Percentiles rank a stretch among this genome's conserved stretches.
These are phyloP conservation scores for Stichodactyla helianthus DNA, from an alignment of 64 coral and sea anemone genomes.

Conservation along the genomic window DNA sequence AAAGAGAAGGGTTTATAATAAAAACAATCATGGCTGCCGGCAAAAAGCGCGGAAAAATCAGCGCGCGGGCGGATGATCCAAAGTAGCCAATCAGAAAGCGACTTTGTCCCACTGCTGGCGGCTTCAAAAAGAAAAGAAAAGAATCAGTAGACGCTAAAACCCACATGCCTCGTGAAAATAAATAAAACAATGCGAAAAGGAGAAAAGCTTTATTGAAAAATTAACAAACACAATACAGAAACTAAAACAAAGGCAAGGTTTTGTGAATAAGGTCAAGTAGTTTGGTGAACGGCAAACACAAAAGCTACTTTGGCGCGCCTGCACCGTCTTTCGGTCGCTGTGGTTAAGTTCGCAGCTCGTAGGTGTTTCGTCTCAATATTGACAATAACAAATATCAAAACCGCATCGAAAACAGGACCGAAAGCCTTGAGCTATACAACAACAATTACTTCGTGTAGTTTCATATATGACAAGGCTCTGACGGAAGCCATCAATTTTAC, in stretches of 20 bases:
- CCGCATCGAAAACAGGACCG: neutral
- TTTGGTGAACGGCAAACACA: neutral
- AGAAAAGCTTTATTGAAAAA: neutral
- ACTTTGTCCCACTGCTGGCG: neutral
- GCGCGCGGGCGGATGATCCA: neutral
- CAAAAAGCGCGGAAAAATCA: neutral
- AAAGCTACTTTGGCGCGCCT: neutral
- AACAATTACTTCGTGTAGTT: too few species aligned
- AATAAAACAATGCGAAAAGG: neutral
- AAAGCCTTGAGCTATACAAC: too few species aligned
- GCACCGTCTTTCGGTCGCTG: neutral
- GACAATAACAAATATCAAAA: neutral
- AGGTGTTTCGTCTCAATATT: too few species aligned
- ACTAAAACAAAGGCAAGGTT: neutral
- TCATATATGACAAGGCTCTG: too few species aligned
- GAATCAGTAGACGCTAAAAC: neutral
- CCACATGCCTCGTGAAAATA: neutral
- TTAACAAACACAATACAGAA: neutral
- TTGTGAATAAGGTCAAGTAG: constrained; percentile 1
- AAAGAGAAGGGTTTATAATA: neutral
- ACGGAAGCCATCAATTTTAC: too few species aligned
- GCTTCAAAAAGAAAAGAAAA: neutral
- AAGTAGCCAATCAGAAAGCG: constrained; percentile 1
- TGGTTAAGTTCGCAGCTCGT: neutral
- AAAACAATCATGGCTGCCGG: neutral